phyloP scores from a whole-genome alignment of 2,113 vertebrate genomes.

The Pelecanus crispus region DNA sequence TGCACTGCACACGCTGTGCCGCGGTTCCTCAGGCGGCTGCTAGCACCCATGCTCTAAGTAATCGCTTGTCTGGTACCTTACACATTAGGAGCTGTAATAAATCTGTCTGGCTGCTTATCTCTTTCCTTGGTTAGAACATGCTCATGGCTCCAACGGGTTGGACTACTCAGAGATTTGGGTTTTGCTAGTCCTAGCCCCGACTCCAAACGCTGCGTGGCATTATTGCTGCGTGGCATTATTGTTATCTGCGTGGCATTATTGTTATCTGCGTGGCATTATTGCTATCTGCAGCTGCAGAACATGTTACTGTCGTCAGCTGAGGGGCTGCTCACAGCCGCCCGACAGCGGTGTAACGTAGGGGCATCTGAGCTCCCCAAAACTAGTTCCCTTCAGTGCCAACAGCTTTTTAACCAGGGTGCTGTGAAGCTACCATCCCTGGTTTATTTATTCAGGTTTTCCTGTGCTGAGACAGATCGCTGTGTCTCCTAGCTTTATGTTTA shows the following conservation, averaged over 20 bases:
- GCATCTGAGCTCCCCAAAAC: background rate
- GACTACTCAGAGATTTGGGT: background rate
- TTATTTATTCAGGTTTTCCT: background rate
- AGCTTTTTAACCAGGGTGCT: background rate
- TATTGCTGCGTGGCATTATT: background rate
- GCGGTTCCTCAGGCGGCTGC: fast-evolving
- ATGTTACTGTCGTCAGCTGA: background rate
- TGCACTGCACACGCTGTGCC: background rate
- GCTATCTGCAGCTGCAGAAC: background rate
- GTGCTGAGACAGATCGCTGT: background rate
- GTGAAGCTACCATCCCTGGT: background rate
- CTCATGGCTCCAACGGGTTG: no score
- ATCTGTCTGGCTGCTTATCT: background rate
- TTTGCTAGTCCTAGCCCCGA: background rate
- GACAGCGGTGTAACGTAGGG: background rate
- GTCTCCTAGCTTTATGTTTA: background rate
- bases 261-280: background rate
- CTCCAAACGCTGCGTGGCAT: background rate
- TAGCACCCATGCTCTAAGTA: background rate
- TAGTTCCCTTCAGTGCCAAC: no score
- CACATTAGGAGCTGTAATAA: background rate
- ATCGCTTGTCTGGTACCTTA: background rate
- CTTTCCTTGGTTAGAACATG: background rate
- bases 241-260: no score
- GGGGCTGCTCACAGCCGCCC: background rate